Evolutionary conservation across 2,888 invertebrate species (phyloP), one percentile per base, ranked within the genome.

Genomic region (Heteromyza rotundicornis): DNA sequence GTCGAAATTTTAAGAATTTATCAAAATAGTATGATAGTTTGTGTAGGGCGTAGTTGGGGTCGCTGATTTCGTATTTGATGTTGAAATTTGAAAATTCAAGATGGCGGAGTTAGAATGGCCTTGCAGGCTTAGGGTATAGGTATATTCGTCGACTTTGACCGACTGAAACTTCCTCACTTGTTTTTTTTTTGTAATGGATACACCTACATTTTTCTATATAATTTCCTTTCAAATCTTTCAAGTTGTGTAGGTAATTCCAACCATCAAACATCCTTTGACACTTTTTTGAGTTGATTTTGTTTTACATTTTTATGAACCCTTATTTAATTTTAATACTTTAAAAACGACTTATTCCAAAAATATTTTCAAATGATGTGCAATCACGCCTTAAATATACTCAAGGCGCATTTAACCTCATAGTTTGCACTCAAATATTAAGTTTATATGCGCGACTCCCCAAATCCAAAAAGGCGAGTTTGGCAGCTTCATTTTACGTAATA

Each of bases 231-330:
- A 74, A 78, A 74, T 76, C 78, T 77, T 78, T 77, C 68, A 76
- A 78, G 73, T 77, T 77, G 74, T 76, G 73, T 75, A 67, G 77
- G 77, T 78, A 77, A 77, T 77, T 77, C 40, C 40, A 40, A 10
- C 14, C 5, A 40, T 40, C 44, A 19, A 22, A n/a, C 52, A 35
- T 50, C 57, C 52, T 50, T 32, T 27, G 14, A 17, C 32, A 8
- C 5, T 32, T 40, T 40, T 40, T 40, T 40, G n/a, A n/a, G n/a
- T n/a, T n/a, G n/a, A n/a, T 40, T n/a, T 40, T 40, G 7, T 49
- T 20, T 49, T 52, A 10, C 24, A 2, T 24, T 14, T 40, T 7
- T n/a, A 10, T n/a, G 8, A 40, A 7, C 5, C 17, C 14, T 20
- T 50, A 19, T 50, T 54, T 36, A 16, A 54, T 22, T 35, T 54